phyloP scores from a whole-genome alignment of 2,888 invertebrate species.

The Drosophila anomalata region DNA sequence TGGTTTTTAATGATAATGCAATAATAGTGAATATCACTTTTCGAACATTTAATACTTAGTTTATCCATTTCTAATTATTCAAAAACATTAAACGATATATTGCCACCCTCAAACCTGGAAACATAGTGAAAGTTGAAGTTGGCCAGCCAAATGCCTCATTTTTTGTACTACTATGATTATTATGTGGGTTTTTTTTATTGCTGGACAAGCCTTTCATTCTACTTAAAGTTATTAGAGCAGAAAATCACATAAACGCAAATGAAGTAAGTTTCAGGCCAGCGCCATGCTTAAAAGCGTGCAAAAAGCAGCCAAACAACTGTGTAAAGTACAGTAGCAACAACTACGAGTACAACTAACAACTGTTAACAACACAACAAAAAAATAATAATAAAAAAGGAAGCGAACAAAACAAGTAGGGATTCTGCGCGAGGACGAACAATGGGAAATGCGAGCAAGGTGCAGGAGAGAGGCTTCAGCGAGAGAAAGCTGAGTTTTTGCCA shows the following conservation, averaged over 20 bases:
- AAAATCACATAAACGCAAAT: conserved; percentile 77
- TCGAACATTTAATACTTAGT: no score
- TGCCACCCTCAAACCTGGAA: background rate
- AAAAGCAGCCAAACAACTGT: conserved; percentile 53
- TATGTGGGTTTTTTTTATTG: conserved; percentile 17
- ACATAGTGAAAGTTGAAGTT: background rate
- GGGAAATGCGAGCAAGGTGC: conserved; percentile 62
- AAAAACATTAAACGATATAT: no score
- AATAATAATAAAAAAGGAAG: conserved; percentile 10
- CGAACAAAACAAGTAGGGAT: conserved; percentile 29
- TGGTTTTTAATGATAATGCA: no score
- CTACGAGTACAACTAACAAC: conserved; percentile 42
- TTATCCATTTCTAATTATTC: no score
- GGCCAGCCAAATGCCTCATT: background rate
- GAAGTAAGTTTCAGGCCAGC: conserved; percentile 70
- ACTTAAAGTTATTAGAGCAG: conserved; percentile 68
- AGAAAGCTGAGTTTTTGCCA: conserved; percentile 59
- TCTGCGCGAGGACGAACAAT: conserved; percentile 40
- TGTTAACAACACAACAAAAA: conserved; percentile 38
- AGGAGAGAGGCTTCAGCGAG: conserved; percentile 47
- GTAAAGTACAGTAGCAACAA: conserved; percentile 40
- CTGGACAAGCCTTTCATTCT: conserved; percentile 35
- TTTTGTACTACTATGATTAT: conserved; percentile 34
- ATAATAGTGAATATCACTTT: no score
- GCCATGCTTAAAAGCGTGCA: conserved; percentile 69